These are phyloP conservation scores for Bombus huntii DNA, from an alignment of 1,140 invertebrate species.

Conservation along the genomic window DNA sequence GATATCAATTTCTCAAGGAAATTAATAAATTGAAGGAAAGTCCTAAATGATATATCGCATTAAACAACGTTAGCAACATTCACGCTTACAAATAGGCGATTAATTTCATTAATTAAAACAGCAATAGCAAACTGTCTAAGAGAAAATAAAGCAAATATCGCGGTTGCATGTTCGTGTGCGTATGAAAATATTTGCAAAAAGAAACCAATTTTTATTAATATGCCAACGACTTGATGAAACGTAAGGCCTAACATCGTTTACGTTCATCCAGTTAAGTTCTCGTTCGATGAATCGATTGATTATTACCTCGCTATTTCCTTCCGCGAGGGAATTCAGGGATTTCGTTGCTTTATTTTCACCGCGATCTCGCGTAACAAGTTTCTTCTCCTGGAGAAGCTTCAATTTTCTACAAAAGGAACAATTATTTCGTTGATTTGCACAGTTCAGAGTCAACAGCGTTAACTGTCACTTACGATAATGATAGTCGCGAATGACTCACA, in stretches of 20 bases:
- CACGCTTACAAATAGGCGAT: background rate
- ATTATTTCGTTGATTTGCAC: background rate
- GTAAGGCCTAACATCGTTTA: background rate
- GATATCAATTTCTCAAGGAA: background rate
- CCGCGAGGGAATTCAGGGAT: background rate
- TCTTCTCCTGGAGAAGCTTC: background rate
- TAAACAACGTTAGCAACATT: too few species aligned
- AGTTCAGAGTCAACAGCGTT: background rate
- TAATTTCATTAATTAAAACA: background rate
- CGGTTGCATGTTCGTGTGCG: background rate
- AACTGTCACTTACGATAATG: conserved; percentile 11
- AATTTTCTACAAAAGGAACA: background rate
- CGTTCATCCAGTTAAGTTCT: background rate
- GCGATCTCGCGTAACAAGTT: background rate
- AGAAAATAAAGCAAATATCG: background rate
- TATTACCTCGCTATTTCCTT: background rate
- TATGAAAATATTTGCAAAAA: background rate
- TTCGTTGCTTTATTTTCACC: background rate
- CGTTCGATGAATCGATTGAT: background rate
- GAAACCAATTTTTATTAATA: background rate
- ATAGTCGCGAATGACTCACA: background rate
- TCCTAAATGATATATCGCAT: too few species aligned
- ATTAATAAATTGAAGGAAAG: background rate
- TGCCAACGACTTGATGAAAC: background rate
- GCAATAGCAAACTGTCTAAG: background rate